phyloP scores from a whole-genome alignment of 2,113 vertebrate genomes.

The Etia nguti region DNA sequence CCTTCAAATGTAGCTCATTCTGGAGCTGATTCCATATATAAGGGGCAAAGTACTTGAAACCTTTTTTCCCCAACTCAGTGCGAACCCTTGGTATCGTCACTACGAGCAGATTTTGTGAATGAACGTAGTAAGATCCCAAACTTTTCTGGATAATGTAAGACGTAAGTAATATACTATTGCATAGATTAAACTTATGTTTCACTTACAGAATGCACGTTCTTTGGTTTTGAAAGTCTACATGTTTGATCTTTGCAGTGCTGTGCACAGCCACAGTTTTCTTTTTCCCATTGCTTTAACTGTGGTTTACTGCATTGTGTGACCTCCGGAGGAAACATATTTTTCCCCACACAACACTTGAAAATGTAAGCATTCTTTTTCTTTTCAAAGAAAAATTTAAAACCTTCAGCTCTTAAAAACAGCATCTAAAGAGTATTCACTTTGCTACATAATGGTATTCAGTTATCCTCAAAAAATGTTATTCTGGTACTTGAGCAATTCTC shows the following conservation, averaged over 20 bases:
- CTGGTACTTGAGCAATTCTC: not conserved
- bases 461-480: not conserved
- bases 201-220: not conserved
- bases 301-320: no score
- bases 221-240: not conserved
- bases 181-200: not conserved
- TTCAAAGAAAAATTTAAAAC: not conserved
- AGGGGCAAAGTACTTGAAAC: not conserved
- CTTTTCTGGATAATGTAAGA: not conserved
- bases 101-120: not conserved
- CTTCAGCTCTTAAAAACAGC: not conserved
- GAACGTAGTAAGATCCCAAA: not conserved
- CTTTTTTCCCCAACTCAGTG: not conserved
- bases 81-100: fast-evolving
- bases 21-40: not conserved
- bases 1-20: not conserved
- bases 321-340: no score
- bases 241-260: not conserved
- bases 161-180: not conserved
- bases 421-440: not conserved
- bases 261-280: not conserved
- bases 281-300: not conserved
- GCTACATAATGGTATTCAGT: not conserved
- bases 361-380: no score
- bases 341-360: no score